Evolutionary conservation across 2,113 vertebrate genomes (phyloP).

Genomic region (Lota lota): DNA sequence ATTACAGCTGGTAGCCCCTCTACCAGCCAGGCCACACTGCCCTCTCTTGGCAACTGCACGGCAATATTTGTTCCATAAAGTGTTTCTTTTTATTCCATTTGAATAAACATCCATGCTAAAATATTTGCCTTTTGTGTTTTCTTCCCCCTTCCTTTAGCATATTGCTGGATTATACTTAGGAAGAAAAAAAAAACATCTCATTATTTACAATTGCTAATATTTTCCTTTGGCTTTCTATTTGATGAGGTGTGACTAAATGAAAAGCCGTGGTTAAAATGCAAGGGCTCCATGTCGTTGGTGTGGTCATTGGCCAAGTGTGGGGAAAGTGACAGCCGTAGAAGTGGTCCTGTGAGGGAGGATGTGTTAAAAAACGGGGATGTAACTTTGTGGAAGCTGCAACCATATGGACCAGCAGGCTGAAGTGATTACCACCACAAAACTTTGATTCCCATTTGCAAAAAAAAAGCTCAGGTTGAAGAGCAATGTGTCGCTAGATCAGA

Average conservation of each 20-base stretch:
- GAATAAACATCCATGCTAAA: neutral
- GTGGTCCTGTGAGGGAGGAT: slow-evolving; percentile 54
- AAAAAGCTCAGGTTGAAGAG: slow-evolving; percentile 52
- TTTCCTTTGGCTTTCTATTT: slow-evolving; percentile 46
- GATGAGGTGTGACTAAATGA: slow-evolving; percentile 55
- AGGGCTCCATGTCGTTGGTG: slow-evolving; percentile 50
- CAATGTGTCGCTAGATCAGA: slow-evolving; percentile 39
- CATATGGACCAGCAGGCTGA: slow-evolving; percentile 56
- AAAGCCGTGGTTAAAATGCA: slow-evolving; percentile 33
- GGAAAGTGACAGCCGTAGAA: slow-evolving; percentile 27
- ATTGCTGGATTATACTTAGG: neutral
- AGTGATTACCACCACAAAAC: slow-evolving; percentile 58
- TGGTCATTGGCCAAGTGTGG: slow-evolving; percentile 45
- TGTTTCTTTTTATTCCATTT: neutral
- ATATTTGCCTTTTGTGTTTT: neutral
- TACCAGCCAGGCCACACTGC: slow-evolving; percentile 71
- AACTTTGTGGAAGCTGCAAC: slow-evolving; percentile 54
- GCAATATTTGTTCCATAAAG: neutral
- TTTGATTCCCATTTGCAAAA: slow-evolving; percentile 62
- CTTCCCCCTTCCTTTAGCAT: slow-evolving; percentile 32
- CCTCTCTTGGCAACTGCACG: slow-evolving; percentile 70
- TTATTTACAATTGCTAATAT: slow-evolving; percentile 19
- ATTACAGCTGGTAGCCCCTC: slow-evolving; percentile 43
- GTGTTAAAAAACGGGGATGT: slow-evolving; percentile 52
- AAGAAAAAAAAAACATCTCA: neutral